Evolutionary conservation across 2,888 invertebrate genomes (phyloP), one percentile per base, ranked within the genome.

Genomic region (Lordiphosa fenestrarum): DNA sequence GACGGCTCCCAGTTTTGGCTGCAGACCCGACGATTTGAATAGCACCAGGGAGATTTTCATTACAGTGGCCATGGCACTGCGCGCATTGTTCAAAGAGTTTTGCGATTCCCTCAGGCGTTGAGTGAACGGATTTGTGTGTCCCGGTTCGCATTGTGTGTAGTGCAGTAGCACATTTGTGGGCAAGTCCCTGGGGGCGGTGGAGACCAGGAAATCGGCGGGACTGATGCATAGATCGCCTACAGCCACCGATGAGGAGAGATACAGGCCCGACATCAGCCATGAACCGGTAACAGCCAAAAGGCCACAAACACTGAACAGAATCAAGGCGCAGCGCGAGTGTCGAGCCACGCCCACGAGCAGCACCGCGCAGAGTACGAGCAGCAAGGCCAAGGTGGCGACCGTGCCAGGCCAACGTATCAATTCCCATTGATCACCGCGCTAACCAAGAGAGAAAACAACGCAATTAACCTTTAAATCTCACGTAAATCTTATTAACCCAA

Each of bases 261-360:
- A 96, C 65, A 96, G 89, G 54, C 97, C 96, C 51, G 95, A 94
- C 91, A 96, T 94, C 77, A 96, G 91, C 95, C 97, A 98, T 68
- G 96, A 96, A 56, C 95, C 92, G 71, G 96, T 95, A 36, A 98
- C 95, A 35, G 96, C 96, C 84, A 98, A 92, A 19, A 95, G 90
- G 40, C 94, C 94, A 89, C 96, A 94, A 23, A 97, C 97, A 66
- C 96, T 96, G 80, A 97, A 96, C 91, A 95, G 92, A 83, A 98
- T 95, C 52, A 98, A 92, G 51, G 96, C 95, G 84, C 96, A 96
- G 49, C 97, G 93, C 13, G 96, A 96, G 89, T 97, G 96, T 23
- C 94, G 91, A 13, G 96, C 95, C 66, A 97, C 95, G 66, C 97
- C 98, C 75, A 97, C 95, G 63, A 98, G 92, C 81, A 97, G 92